Evolutionary conservation across 1,140 invertebrate genomes (phyloP).

Genomic region (Monomorium pharaonis): DNA sequence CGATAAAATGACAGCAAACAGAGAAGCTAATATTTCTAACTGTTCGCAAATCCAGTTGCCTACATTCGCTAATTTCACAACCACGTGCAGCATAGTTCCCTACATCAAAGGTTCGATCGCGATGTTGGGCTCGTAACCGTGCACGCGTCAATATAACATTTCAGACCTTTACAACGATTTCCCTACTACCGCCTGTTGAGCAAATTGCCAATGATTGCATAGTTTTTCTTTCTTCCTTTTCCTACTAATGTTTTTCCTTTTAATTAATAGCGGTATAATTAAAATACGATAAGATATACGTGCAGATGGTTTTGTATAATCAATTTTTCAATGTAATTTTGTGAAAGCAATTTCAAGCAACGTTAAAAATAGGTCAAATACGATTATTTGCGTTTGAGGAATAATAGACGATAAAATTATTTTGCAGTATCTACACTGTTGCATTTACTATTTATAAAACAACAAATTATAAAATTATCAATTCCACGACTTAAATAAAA

Average conservation of each 20-base stretch:
- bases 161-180: constrained; percentile 13
- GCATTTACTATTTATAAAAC: background rate
- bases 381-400: background rate
- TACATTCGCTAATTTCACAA: constrained; percentile 18
- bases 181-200: background rate
- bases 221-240: background rate
- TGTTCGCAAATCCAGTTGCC: constrained; percentile 27
- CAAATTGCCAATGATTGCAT: too few species aligned
- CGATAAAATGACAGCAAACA: constrained; percentile 9
- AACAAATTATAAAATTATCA: background rate
- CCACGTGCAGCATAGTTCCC: background rate
- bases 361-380: background rate
- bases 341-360: background rate
- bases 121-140: constrained; percentile 46
- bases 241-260: background rate
- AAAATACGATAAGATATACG: background rate
- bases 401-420: background rate
- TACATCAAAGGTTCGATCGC: constrained; percentile 54
- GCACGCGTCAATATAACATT: constrained; percentile 48
- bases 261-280: background rate
- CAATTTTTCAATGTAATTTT: background rate
- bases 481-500: background rate
- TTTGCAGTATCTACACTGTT: background rate
- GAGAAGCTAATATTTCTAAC: constrained; percentile 22
- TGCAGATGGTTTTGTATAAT: background rate